Base-by-base conservation (phyloP, 2,113 vertebrate genomes). In the Chunga burmeisteri region DNA sequence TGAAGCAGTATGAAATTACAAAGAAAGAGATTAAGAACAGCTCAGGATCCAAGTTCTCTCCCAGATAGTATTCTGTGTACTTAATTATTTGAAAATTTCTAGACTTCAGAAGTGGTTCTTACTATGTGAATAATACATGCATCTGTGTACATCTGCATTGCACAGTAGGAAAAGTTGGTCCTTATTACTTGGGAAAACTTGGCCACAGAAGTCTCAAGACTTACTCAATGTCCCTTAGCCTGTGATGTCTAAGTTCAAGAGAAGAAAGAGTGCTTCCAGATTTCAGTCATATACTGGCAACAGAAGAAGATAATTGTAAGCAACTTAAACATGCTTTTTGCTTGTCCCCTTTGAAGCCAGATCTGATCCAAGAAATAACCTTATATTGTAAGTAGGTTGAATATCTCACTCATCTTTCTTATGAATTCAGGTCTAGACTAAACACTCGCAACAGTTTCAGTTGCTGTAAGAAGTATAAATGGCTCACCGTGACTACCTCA, bases 401-500 rank as follows among this genome's bases (percentile, higher is more conserved):
- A 34, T 36, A 40, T 40, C 18, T 73, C 10, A 19, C 30, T 79
- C 4, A 21, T n/a, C 20, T 77, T 86, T 44, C 19, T 62, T 10
- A n/a, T 53, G 3, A 55, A 26, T 50, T 91, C 32, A 50, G 7
- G 23, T 27, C 18, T 11, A 26, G 25, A 23, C 12, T 55, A 21
- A 78, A 30, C 6, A 50, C 6, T 22, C 3, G 1, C 26, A 70
- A 22, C 11, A 36, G 4, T 46, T 74, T 52, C 59, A 50, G 18
- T 23, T 42, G 23, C 7, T 30, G 8, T 32, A 40, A 78, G 63
- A 27, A 32, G 3, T 30, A 46, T 9, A 29, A 3, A 36, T 42
- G 4, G 19, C 5, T 70, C 14, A 65, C 22, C 3, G 1, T 19
- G 13, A 58, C 13, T 27, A 17, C 2, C 23, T 65, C 1, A 0